These are phyloP conservation scores for Rattus norvegicus DNA, from an alignment of 2,113 vertebrate genomes.

Conservation along the genomic window GRCr8 NC_086021.1:87181001-87181500, in stretches of 20 bases:
- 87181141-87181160: not conserved
- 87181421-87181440: not conserved
- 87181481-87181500: not conserved
- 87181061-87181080: not conserved
- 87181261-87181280: not conserved
- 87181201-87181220: not conserved
- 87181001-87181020: not conserved
- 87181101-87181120: not conserved
- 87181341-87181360: not conserved
- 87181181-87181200: not conserved
- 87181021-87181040: not conserved
- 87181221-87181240: not conserved
- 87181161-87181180: not conserved
- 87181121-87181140: not conserved
- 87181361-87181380: not conserved
- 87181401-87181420: not conserved
- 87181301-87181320: not conserved
- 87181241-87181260: not conserved
- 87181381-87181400: not conserved
- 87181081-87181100: not conserved
- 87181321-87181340: too few relatives aligned
- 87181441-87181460: not conserved
- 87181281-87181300: not conserved
- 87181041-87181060: not conserved
- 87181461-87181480: not conserved